A percentile compares a stretch with the other conserved stretches of the same genome.
Evolutionary conservation across 2,888 invertebrate species (phyloP).

Genomic region (Tigriopus californicus): DNA sequence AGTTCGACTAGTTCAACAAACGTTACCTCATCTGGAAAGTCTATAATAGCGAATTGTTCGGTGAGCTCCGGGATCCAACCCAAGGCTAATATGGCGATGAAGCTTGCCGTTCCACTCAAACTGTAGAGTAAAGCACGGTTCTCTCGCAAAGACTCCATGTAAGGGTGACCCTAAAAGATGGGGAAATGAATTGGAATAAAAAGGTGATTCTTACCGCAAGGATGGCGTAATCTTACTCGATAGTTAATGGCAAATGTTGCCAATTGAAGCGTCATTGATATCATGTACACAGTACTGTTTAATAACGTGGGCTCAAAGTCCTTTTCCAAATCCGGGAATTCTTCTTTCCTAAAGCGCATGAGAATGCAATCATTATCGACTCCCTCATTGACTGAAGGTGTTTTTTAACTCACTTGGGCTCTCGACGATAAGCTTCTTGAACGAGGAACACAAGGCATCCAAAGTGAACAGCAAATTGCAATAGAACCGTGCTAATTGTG

Average conservation of each 20-base stretch:
- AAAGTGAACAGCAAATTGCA: conserved; percentile 91
- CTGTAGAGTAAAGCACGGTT: conserved; percentile 85
- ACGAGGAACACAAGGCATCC: conserved; percentile 72
- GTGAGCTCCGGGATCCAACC: conserved; percentile 68
- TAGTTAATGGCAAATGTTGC: conserved; percentile 98
- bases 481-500: conserved; percentile 79
- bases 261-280: conserved; percentile 89
- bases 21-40: conserved; percentile 65
- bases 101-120: conserved; percentile 56
- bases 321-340: conserved; percentile 44
- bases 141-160: conserved; percentile 86
- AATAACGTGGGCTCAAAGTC: conserved; percentile 81
- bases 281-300: conserved; percentile 95
- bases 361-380: too few relatives aligned
- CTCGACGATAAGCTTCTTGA: conserved; percentile 39
- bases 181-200: conserved; percentile 17
- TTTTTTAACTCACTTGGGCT: not conserved
- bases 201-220: not conserved
- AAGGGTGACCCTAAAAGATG: conserved; percentile 73
- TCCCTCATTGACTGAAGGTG: not conserved
- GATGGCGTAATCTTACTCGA: conserved; percentile 57
- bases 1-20: not conserved
- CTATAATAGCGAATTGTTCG: conserved; percentile 80
- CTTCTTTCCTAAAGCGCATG: conserved; percentile 21
- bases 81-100: conserved; percentile 63